Conservation (phyloP, 2,888 invertebrate species). For the Trichopria drosophilae region DNA sequence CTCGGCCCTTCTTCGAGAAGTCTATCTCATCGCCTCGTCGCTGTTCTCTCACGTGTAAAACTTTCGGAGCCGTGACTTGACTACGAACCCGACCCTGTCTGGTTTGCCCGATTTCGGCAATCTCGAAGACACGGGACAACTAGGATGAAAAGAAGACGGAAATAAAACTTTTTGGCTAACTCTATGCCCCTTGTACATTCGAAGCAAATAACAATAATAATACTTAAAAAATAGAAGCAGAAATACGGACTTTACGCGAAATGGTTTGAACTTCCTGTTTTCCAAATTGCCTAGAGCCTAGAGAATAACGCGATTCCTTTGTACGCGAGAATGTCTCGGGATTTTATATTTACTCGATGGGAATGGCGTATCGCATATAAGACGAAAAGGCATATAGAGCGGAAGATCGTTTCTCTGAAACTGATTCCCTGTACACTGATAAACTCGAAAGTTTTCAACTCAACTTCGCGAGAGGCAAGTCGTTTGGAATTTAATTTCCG, state of each 20-base stretch:
- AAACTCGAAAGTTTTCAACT: too few species aligned
- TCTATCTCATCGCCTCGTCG: conserved; percentile 4
- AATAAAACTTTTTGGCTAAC: conserved; percentile 32
- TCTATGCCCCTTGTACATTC: not conserved
- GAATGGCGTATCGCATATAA: too few species aligned
- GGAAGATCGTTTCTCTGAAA: too few species aligned
- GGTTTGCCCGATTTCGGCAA: conserved; percentile 28
- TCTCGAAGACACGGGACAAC: conserved; percentile 8
- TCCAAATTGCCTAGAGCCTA: too few species aligned
- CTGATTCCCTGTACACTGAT: too few species aligned
- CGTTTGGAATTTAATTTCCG: too few species aligned
- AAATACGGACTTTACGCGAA: conserved; percentile 28
- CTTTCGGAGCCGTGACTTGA: conserved; percentile 30
- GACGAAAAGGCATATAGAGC: too few species aligned
- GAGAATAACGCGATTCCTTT: too few species aligned
- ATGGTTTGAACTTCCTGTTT: conserved; percentile 30
- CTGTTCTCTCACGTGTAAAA: conserved; percentile 25
- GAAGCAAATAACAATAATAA: conserved; percentile 23
- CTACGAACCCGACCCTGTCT: conserved; percentile 5
- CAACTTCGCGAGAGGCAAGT: too few species aligned
- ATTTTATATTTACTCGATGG: too few species aligned
- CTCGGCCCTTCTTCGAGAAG: too few species aligned
- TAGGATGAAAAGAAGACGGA: conserved; percentile 12
- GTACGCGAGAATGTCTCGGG: too few species aligned
- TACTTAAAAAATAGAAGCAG: conserved; percentile 20